Percentiles rank a stretch among this genome's conserved stretches.
Evolutionary conservation across 1,140 invertebrate genomes (phyloP).

Genomic region (Drosophila pallidifrons): DNA sequence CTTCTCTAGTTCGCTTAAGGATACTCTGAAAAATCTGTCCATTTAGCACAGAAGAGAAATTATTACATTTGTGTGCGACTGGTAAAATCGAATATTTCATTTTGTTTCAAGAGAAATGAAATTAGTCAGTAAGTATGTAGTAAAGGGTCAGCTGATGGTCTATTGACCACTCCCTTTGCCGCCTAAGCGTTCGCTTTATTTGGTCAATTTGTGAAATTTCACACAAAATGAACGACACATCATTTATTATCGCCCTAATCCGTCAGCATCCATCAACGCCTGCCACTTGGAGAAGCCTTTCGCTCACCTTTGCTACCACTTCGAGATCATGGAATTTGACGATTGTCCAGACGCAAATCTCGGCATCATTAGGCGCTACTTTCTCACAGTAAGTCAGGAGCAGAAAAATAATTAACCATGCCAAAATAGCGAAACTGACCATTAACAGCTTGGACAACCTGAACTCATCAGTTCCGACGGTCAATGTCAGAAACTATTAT

Average conservation of each 20-base stretch:
- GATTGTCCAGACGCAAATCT: constrained; percentile 23
- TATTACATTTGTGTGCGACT: too few relatives aligned
- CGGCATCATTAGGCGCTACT: constrained; percentile 53
- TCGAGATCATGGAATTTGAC: background rate
- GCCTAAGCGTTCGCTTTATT: constrained; percentile 45
- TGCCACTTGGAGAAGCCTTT: constrained; percentile 45
- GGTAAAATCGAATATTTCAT: too few relatives aligned
- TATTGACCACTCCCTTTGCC: constrained; percentile 29
- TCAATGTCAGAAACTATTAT: constrained; percentile 75
- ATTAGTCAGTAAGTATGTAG: constrained; percentile 1
- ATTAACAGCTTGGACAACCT: constrained; percentile 55
- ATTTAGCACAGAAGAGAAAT: background rate
- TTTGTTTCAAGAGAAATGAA: background rate
- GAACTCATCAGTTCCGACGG: constrained; percentile 38
- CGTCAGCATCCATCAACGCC: constrained; percentile 75
- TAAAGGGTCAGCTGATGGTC: constrained; percentile 25
- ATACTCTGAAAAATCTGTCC: background rate
- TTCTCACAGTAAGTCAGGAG: constrained; percentile 72
- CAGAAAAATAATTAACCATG: constrained; percentile 81
- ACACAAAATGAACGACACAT: constrained; percentile 48
- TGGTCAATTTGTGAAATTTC: constrained; percentile 63
- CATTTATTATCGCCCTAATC: constrained; percentile 82
- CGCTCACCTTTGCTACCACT: constrained; percentile 43
- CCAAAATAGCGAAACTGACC: constrained; percentile 82
- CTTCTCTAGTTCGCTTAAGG: background rate